These are phyloP conservation scores for Tipula lateralis DNA, from an alignment of 2,888 invertebrate genomes.

Conservation along the genomic window DNA sequence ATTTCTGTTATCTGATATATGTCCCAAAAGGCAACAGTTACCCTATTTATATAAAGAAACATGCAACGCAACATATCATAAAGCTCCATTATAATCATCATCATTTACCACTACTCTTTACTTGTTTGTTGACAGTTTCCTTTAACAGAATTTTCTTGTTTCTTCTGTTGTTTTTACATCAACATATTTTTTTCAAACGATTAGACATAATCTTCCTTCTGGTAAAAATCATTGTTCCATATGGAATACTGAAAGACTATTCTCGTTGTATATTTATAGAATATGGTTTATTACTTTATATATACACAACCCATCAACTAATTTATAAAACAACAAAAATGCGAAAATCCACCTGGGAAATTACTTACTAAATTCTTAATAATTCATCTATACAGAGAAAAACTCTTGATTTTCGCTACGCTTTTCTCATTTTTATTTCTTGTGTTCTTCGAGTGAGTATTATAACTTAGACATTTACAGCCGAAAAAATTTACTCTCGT, in stretches of 20 bases:
- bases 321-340: background rate
- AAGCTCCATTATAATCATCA: constrained; percentile 2
- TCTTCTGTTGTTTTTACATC: background rate
- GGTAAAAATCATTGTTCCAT: constrained; percentile 13
- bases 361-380: background rate
- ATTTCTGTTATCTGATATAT: background rate
- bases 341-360: background rate
- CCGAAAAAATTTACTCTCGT: background rate
- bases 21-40: background rate
- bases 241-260: background rate
- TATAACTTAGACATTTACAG: background rate
- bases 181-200: background rate
- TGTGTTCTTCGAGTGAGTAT: background rate
- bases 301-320: background rate
- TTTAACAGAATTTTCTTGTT: background rate
- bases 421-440: background rate
- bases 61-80: background rate
- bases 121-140: background rate
- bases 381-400: background rate
- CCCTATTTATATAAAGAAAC: background rate
- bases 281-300: background rate
- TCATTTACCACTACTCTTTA: background rate
- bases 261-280: background rate
- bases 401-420: background rate
- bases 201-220: background rate